Evolutionary conservation across 2,797 vertebrate genomes (phyloP), one percentile per base, ranked within the genome.

Genomic region (Nannoperca obscura): DNA sequence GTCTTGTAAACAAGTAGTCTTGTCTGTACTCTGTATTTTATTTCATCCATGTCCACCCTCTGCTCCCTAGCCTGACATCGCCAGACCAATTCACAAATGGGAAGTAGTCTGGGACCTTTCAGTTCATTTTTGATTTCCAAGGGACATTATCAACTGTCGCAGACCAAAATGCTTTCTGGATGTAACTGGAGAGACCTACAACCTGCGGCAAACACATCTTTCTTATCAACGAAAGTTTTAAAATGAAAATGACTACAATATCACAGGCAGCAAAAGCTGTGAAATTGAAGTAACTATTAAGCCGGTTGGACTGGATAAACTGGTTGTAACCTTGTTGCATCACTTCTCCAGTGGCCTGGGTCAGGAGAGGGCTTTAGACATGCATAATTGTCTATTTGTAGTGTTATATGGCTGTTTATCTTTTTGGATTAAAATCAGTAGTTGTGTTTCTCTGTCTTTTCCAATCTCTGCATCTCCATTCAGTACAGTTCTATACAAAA

Each of bases 1-100:
- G 47, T 36, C 68, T 12, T 50, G 3, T 74, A 20, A 78, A 67
- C 54, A 61, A 71, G 61, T 63, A 46, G 38, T 22, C 32, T 59
- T 0, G 15, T 66, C 40, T 59, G 9, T 20, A 27, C 53, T 57
- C 8, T n/a, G 47, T 54, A 54, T 70, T 57, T 63, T 20, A 69
- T 60, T 66, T 12, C 54, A 47, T 49, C 65, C 32, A 7, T 62
- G 77, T 67, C 59, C 22, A 62, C 7, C 34, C 12, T 71, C 38
- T 20, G 70, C 38, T 71, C 50, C 74, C 68, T 58, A 34, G 34
- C 34, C 34, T 7, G 34, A 34, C 34, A 34, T 34, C 34, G 34
- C 34, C 34, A 34, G 34, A 34, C 34, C 34, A 34, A 34, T 34
- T 34, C 7, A 8, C 34, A 34, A 34, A 34, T 34, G 34, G 6